These are phyloP conservation scores for Taurulus bubalis DNA, from an alignment of 2,113 vertebrate genomes.

Conservation along the genomic window DNA sequence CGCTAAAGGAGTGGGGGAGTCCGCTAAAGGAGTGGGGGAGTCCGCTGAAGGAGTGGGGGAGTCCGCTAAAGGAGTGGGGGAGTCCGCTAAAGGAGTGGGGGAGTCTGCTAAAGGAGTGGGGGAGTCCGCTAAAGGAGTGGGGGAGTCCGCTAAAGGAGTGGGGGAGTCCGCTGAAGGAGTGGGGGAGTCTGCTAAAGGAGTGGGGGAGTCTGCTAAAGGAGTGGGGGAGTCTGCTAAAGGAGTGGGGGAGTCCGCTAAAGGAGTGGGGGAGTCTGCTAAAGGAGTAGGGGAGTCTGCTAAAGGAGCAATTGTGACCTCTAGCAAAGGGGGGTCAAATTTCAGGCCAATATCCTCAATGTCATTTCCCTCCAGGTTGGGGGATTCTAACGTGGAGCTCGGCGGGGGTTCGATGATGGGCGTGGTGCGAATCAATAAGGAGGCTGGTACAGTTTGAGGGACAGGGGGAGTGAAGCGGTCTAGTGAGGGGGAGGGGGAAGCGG, in stretches of 20 bases:
- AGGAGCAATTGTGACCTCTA: neutral
- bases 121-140: conserved; percentile 24
- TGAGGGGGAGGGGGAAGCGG: conserved; percentile 16
- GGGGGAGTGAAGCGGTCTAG: conserved; percentile 31
- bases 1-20: conserved; percentile 19
- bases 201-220: conserved; percentile 25
- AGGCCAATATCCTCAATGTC: conserved; percentile 7
- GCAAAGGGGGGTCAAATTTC: conserved; percentile 17
- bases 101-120: conserved; percentile 22
- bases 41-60: conserved; percentile 23
- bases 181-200: conserved; percentile 22
- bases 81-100: conserved; percentile 17
- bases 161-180: too few relatives aligned
- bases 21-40: conserved; percentile 20
- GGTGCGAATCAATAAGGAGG: conserved; percentile 61
- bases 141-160: conserved; percentile 25
- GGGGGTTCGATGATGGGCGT: conserved; percentile 66
- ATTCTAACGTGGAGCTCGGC: conserved; percentile 55
- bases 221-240: conserved; percentile 24
- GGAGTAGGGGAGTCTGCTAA: conserved; percentile 39
- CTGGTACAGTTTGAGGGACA: conserved; percentile 26
- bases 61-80: conserved; percentile 19
- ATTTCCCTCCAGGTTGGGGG: conserved; percentile 29
- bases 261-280: too few relatives aligned
- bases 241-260: conserved; percentile 25